phyloP scores from a whole-genome alignment of 2,113 vertebrate genomes.

The Felis chaus region DNA sequence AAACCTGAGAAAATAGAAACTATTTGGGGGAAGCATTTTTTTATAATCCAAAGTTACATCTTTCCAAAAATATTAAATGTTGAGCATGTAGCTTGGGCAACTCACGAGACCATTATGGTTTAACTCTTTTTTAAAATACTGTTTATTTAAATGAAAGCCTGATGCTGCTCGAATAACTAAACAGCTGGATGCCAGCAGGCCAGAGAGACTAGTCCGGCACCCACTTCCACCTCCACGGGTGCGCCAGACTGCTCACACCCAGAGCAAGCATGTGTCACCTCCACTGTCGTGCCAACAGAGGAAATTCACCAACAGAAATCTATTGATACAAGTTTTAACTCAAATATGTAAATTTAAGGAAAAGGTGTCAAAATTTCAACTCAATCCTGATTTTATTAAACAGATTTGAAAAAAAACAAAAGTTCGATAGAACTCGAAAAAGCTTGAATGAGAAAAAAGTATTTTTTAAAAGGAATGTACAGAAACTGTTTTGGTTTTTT shows the following conservation, averaged over 20 bases:
- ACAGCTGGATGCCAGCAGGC: not conserved
- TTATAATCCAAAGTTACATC: not conserved
- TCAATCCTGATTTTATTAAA: slow-evolving; percentile 37
- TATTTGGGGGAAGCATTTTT: not conserved
- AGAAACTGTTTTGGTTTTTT: not conserved
- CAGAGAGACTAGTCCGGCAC: not conserved
- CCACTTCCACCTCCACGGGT: not conserved
- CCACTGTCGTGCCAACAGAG: not conserved
- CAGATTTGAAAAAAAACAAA: not conserved
- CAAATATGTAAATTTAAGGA: slow-evolving; percentile 37
- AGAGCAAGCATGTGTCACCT: not conserved
- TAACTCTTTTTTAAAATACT: slow-evolving; percentile 35
- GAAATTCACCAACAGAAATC: not conserved
- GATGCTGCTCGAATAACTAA: not conserved
- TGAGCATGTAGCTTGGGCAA: slow-evolving; percentile 28
- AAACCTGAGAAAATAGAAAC: slow-evolving; percentile 23
- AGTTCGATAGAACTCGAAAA: not conserved
- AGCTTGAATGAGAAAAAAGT: not conserved
- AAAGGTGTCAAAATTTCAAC: slow-evolving; percentile 41
- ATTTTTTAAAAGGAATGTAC: not conserved
- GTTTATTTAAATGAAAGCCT: slow-evolving; percentile 29
- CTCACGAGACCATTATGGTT: not conserved
- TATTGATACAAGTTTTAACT: not conserved
- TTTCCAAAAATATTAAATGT: slow-evolving; percentile 32
- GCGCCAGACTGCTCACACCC: not conserved